A percentile compares a stretch with the other conserved stretches of the same genome.
phyloP scores from a whole-genome alignment of 2,113 vertebrate species.

The Galbula dea region DNA sequence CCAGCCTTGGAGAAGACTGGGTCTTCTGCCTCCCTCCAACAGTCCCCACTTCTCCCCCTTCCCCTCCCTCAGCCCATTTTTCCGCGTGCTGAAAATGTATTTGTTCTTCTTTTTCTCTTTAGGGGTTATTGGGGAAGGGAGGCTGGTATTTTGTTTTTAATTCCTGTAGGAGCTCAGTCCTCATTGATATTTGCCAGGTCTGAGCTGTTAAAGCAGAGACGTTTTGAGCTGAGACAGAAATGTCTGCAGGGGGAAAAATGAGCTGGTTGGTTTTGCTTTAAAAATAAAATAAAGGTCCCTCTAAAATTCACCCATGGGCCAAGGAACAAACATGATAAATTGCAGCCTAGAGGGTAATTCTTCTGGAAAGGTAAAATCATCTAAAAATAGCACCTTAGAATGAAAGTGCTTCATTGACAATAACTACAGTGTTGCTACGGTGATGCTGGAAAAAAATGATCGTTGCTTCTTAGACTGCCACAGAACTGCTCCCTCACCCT shows the following conservation, averaged over 20 bases:
- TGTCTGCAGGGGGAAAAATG: neutral
- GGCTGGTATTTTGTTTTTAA: neutral
- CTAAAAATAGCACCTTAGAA: slow-evolving; percentile 57
- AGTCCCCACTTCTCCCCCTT: neutral
- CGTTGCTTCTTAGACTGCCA: slow-evolving; percentile 32
- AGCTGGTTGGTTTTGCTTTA: slow-evolving; percentile 26
- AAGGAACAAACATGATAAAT: slow-evolving; percentile 51
- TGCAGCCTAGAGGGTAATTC: slow-evolving; percentile 53
- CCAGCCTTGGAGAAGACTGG: neutral
- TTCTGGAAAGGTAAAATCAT: slow-evolving; percentile 55
- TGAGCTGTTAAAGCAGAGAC: neutral
- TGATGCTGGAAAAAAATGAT: slow-evolving; percentile 61
- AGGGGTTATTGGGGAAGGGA: neutral
- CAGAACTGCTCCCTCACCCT: slow-evolving; percentile 23
- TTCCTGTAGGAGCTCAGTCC: neutral
- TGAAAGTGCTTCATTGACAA: slow-evolving; percentile 60
- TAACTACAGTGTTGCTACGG: slow-evolving; percentile 63
- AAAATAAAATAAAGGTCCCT: slow-evolving; percentile 38
- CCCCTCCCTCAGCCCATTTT: neutral
- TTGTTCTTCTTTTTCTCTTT: neutral
- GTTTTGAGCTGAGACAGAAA: slow-evolving; percentile 15
- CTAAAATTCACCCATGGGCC: slow-evolving; percentile 33
- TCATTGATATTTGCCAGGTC: slow-evolving; percentile 4
- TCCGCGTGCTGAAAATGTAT: neutral
- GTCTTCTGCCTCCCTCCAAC: neutral